Base-by-base conservation (phyloP, 2,888 invertebrate genomes). In the Elmis aenea region DNA sequence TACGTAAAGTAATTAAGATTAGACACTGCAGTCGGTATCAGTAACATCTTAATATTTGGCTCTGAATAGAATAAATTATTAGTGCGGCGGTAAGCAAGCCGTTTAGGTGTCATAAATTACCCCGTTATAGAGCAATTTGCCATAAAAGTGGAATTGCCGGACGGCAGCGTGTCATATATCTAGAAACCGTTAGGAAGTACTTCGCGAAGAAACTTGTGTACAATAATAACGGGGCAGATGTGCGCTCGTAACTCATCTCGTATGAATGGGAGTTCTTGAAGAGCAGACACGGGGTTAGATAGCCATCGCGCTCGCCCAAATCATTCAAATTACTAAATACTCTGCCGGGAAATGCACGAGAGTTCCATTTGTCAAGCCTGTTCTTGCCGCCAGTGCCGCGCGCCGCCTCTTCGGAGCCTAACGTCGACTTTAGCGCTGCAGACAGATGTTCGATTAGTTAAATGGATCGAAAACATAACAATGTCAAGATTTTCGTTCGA, bases 21-120 rank as follows among this genome's bases (percentile, higher is more conserved):
- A 59, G 59, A 59, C 57, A 56, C 46, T 55, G 52, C 55, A 52
- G 46, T 51, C 52, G 55, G 54, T 59, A 60, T 58, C 58, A 57
- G 57, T 53, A 58, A 55, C 58, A 60, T 60, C 60, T 60, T 59
- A 59, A 60, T 60, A 60, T 59, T 58, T 58, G 55, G 51, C 53
- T 58, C 54, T 57, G 55, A 62, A 61, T 57, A 57, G 57, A 61
- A 62, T 62, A 61, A 61, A 61, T 62, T 63, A 59, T 61, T 59
- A 52, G 56, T 52, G 52, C 51, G 52, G 54, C 48, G 54, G 52
- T 52, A 54, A 50, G 51, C 52, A 53, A 51, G 52, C 53, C 54
- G 54, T 55, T 55, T 54, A 52, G 51, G 52, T 49, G 49, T 45
- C 51, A 56, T 61, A 61, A 60, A 60, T 61, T 61, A 59, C 48